These are phyloP conservation scores for Tympanuchus pallidicinctus DNA, from an alignment of 2,113 vertebrate genomes.

Conservation along the genomic window DNA sequence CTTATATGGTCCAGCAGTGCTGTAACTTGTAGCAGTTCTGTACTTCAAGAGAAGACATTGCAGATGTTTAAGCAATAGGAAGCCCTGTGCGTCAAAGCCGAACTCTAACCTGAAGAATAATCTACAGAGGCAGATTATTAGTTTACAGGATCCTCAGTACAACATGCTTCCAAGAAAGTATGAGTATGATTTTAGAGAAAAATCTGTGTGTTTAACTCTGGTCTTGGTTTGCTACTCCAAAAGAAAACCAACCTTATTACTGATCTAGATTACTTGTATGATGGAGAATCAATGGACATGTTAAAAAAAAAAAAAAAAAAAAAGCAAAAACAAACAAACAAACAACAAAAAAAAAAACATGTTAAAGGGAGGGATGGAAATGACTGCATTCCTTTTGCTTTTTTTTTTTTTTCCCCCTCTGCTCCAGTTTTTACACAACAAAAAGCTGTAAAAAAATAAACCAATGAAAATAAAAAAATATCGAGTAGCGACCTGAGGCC, in stretches of 20 bases:
- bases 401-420: not conserved
- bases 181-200: not conserved
- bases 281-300: not conserved
- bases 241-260: not conserved
- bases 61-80: not conserved
- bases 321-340: not conserved
- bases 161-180: not conserved
- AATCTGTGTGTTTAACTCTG: not conserved
- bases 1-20: not conserved
- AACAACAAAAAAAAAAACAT: not conserved
- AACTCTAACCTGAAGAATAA: not conserved
- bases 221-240: not conserved
- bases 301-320: not conserved
- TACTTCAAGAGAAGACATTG: not conserved
- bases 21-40: not conserved
- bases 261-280: not conserved
- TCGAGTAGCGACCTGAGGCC: not conserved
- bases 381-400: not conserved
- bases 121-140: not conserved
- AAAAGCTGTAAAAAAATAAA: not conserved
- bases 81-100: not conserved
- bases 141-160: not conserved
- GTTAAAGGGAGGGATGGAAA: not conserved
- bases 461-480: not conserved
- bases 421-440: not conserved